Percentiles rank a stretch among this genome's conserved stretches.
These are phyloP conservation scores for Stramonita haemastoma DNA, from an alignment of 2,888 invertebrate genomes.

Conservation along the genomic window DNA sequence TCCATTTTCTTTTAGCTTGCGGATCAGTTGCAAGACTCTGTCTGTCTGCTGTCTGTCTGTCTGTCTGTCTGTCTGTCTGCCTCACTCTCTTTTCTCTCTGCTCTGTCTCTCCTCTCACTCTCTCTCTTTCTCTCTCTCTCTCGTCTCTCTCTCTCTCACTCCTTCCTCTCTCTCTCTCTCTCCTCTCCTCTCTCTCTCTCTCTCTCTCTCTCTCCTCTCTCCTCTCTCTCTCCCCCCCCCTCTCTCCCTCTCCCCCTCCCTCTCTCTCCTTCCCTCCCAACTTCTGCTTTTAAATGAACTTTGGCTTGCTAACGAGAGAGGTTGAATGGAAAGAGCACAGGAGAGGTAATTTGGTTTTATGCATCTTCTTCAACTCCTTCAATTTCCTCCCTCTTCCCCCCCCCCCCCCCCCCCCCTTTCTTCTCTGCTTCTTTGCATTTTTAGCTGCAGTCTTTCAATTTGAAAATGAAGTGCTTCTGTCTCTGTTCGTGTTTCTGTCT, in stretches of 20 bases:
- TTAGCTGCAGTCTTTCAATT: neutral
- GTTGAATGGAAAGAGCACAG: neutral
- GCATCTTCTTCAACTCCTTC: neutral
- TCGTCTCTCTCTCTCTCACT: too few relatives aligned
- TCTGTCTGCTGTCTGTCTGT: too few relatives aligned
- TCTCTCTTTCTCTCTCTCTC: too few relatives aligned
- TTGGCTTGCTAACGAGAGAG: conserved; percentile 20
- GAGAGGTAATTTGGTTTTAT: conserved; percentile 15
- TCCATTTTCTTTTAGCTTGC: too few relatives aligned
- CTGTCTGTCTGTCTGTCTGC: too few relatives aligned
- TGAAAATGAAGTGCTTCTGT: neutral
- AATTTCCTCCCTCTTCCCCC: neutral
- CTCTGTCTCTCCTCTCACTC: too few relatives aligned
- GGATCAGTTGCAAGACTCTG: too few relatives aligned
- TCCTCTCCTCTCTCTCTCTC: too few relatives aligned
- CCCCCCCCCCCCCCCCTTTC: neutral
- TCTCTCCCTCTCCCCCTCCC: neutral
- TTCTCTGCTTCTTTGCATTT: too few relatives aligned
- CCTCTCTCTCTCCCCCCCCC: neutral
- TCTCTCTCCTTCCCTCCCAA: neutral
- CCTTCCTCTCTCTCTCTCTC: too few relatives aligned
- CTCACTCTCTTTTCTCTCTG: too few relatives aligned
- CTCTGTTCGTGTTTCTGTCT: neutral
- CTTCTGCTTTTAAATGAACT: conserved; percentile 24
- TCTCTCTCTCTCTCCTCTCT: too few relatives aligned